A percentile compares a stretch with the other conserved stretches of the same genome.
These are phyloP conservation scores for Cyprinella venusta DNA, from an alignment of 2,797 vertebrate genomes.

Conservation along the genomic window DNA sequence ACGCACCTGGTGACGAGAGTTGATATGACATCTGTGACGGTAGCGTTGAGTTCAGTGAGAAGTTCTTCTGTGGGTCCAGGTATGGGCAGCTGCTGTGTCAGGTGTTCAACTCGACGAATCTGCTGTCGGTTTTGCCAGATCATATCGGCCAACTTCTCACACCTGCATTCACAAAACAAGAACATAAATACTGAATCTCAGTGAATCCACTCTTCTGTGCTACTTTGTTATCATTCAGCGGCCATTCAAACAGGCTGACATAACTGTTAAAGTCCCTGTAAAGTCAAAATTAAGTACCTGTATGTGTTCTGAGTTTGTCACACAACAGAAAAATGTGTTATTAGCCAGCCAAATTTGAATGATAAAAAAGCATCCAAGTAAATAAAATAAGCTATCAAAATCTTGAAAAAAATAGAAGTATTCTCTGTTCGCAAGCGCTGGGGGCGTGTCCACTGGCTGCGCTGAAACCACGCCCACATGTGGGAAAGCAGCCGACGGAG, in stretches of 20 bases:
- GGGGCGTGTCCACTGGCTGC: no score
- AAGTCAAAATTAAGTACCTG: no score
- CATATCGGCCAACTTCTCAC: slow-evolving; percentile 89
- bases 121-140: slow-evolving; percentile 97
- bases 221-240: not conserved
- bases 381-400: no score
- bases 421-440: no score
- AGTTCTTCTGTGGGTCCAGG: slow-evolving; percentile 90
- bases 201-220: not conserved
- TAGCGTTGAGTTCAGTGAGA: slow-evolving; percentile 86
- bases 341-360: no score
- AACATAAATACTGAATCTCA: not conserved
- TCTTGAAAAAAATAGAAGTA: no score
- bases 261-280: not conserved
- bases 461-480: no score
- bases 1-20: slow-evolving; percentile 90
- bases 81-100: slow-evolving; percentile 92
- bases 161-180: slow-evolving; percentile 74
- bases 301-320: no score
- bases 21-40: slow-evolving; percentile 94
- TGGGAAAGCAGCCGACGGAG: no score
- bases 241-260: not conserved
- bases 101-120: slow-evolving; percentile 88
- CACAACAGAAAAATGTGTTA: no score
- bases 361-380: no score